Base-by-base conservation (phyloP, 2,797 vertebrate genomes). In the Etheostoma perlongum region DNA sequence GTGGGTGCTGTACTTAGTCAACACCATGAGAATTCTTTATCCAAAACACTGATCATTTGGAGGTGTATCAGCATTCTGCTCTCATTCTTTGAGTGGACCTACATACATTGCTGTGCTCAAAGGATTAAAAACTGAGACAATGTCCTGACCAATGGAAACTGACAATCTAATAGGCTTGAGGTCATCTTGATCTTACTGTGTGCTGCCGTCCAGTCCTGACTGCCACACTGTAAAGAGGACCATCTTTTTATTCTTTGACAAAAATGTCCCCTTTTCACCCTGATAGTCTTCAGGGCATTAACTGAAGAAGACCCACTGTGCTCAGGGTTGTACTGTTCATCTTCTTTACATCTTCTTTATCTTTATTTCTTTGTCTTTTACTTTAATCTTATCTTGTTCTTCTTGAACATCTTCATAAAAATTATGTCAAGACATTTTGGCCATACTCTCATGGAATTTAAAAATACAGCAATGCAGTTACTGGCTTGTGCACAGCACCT, bases 121-220 rank as follows among this genome's bases (percentile, higher is more conserved):
- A 42, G 58, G 53, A 77, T 62, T 6, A 75, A 81, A 67, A 52
- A 68, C 47, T 49, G 42, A 71, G 21, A 40, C 52, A 33, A 33
- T 78, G 60, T 78, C 30, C 67, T 69, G 58, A 53, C 66, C n/a
- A 67, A 48, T 51, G 51, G 47, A 79, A 78, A 73, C 66, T 64
- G 19, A 9, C 51, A 63, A 49, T 69, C 47, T 25, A n/a, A 49
- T 55, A 27, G 65, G 30, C 36, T 55, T 21, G n/a, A 49, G 53
- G 78, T 79, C 67, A 77, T 86, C 75, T 72, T 77, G 79, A 81
- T 84, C 59, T 79, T 57, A 46, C 33, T 27, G 30, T 68, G 63
- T 61, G 66, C 81, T 81, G 76, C 68, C 33, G 68, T 25, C 59
- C 4, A 18, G 47, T 57, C 54, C 57, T 27, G 42, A 21, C 61